Evolutionary conservation across 1,140 invertebrate genomes (phyloP).

Genomic region (Drosophila biarmipes): DNA sequence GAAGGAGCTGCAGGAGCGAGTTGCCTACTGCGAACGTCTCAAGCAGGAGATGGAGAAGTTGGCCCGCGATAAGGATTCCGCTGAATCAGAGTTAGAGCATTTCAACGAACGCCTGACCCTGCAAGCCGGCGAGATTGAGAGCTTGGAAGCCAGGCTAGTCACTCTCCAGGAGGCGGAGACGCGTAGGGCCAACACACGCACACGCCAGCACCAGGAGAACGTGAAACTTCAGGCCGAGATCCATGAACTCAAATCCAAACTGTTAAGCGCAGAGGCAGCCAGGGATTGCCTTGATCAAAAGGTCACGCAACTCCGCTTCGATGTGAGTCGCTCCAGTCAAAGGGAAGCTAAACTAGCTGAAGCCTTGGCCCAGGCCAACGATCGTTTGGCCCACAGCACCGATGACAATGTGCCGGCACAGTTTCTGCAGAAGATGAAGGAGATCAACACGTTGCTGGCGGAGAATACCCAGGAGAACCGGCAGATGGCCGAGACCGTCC

Average conservation of each 20-base stretch:
- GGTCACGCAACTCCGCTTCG: slow-evolving; percentile 68
- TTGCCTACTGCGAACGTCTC: slow-evolving; percentile 86
- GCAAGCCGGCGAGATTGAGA: slow-evolving; percentile 77
- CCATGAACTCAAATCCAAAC: slow-evolving; percentile 68
- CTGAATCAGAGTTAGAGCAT: slow-evolving; percentile 75
- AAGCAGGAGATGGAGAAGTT: slow-evolving; percentile 82
- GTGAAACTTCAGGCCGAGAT: slow-evolving; percentile 73
- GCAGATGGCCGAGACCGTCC: slow-evolving; percentile 85
- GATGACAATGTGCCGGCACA: slow-evolving; percentile 84
- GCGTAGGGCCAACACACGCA: slow-evolving; percentile 60
- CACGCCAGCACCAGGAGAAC: slow-evolving; percentile 73
- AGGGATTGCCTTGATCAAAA: slow-evolving; percentile 62
- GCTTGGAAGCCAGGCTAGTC: slow-evolving; percentile 70
- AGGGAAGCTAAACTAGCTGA: slow-evolving; percentile 77
- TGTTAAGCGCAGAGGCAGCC: slow-evolving; percentile 51
- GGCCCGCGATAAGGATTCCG: slow-evolving; percentile 72
- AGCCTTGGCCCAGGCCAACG: slow-evolving; percentile 69
- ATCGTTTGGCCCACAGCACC: slow-evolving; percentile 56
- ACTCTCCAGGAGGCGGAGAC: slow-evolving; percentile 79
- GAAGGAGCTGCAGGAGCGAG: slow-evolving; percentile 86
- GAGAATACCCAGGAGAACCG: slow-evolving; percentile 86
- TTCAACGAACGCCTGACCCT: slow-evolving; percentile 77
- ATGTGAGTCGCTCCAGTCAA: slow-evolving; percentile 71
- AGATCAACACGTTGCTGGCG: slow-evolving; percentile 85
- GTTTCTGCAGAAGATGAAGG: slow-evolving; percentile 85